Percentiles rank a stretch among this genome's conserved stretches.
Evolutionary conservation across 1,140 invertebrate genomes (phyloP).

Genomic region (Stegodyphus mimosarum): DNA sequence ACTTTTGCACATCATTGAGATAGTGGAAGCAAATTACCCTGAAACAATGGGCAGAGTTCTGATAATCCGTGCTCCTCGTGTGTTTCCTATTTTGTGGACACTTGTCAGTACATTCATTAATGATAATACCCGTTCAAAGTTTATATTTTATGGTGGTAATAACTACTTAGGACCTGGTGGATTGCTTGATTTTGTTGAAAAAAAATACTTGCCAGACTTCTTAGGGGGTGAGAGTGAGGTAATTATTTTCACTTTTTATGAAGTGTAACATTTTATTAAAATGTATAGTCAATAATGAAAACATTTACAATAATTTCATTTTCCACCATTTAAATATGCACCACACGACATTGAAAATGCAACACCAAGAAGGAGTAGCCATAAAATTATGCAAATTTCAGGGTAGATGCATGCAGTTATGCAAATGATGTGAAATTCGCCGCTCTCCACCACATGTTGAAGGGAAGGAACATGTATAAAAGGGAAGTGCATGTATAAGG

Average conservation of each 20-base stretch:
- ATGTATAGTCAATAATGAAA: too few species aligned
- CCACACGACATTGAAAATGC: too few species aligned
- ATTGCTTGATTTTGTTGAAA: slow-evolving; percentile 86
- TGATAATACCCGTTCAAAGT: slow-evolving; percentile 94
- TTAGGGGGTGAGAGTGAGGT: slow-evolving; percentile 89
- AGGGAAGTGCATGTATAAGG: too few species aligned
- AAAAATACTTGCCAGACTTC: slow-evolving; percentile 90
- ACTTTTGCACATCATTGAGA: slow-evolving; percentile 92
- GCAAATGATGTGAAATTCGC: too few species aligned
- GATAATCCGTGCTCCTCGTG: slow-evolving; percentile 87
- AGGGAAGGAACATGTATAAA: too few species aligned
- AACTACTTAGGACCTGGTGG: slow-evolving; percentile 83
- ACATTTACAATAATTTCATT: too few species aligned
- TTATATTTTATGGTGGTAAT: slow-evolving; percentile 91
- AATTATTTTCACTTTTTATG: slow-evolving; percentile 64
- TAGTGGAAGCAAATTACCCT: slow-evolving; percentile 95
- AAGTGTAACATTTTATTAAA: too few species aligned
- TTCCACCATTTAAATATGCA: too few species aligned
- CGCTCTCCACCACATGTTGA: too few species aligned
- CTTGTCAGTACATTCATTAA: slow-evolving; percentile 97
- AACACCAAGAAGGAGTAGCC: too few species aligned
- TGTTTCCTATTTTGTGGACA: slow-evolving; percentile 97
- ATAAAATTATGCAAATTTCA: too few species aligned
- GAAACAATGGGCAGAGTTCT: slow-evolving; percentile 93
- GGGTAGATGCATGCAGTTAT: too few species aligned